Percentiles rank a stretch among this genome's conserved stretches.
phyloP scores from a whole-genome alignment of 1,140 invertebrate species.

The Hycleus phaleratus region DNA sequence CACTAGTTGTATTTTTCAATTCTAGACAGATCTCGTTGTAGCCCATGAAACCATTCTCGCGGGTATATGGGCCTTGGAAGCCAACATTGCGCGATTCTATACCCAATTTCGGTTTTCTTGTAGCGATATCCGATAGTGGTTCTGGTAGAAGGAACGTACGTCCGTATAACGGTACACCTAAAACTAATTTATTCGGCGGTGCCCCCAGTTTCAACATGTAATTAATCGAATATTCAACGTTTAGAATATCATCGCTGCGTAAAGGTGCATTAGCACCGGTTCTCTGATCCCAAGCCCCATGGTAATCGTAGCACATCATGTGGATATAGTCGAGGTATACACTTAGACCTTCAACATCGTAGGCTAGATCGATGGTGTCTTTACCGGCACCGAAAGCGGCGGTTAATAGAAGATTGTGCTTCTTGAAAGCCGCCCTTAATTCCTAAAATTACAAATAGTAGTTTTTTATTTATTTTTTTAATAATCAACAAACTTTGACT shows the following conservation, averaged over 20 bases:
- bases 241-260: slow-evolving; percentile 45
- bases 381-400: slow-evolving; percentile 68
- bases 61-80: slow-evolving; percentile 67
- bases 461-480: not conserved
- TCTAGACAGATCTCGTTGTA: slow-evolving; percentile 74
- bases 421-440: slow-evolving; percentile 52
- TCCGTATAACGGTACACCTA: slow-evolving; percentile 80
- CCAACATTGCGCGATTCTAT: slow-evolving; percentile 48
- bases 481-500: slow-evolving; percentile 51
- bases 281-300: slow-evolving; percentile 71
- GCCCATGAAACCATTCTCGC: slow-evolving; percentile 76
- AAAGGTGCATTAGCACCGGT: slow-evolving; percentile 69
- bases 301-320: slow-evolving; percentile 87
- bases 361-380: slow-evolving; percentile 61
- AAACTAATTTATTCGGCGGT: slow-evolving; percentile 63
- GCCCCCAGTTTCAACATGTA: slow-evolving; percentile 66
- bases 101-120: slow-evolving; percentile 41
- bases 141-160: slow-evolving; percentile 59
- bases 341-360: slow-evolving; percentile 65
- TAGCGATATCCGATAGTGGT: slow-evolving; percentile 25
- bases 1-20: slow-evolving; percentile 42
- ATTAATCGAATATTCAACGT: slow-evolving; percentile 66
- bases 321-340: slow-evolving; percentile 74
- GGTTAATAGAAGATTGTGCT: slow-evolving; percentile 57
- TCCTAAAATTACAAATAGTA: slow-evolving; percentile 44